These are phyloP conservation scores for Proctacanthus coquilletti DNA, from an alignment of 1,140 invertebrate genomes.

Conservation along the genomic window DNA sequence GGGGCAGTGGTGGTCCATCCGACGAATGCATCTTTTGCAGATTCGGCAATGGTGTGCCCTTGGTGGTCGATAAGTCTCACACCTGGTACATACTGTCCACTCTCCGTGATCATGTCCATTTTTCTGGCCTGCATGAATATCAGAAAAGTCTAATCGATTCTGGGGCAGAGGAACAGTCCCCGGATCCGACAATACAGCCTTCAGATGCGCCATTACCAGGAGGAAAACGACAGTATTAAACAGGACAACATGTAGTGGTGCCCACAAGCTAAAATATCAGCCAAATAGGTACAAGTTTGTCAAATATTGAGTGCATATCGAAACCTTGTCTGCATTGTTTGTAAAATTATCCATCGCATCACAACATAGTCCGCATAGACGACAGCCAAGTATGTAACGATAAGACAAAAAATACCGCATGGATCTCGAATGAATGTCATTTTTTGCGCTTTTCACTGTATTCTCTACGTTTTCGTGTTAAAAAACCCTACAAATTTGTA, in stretches of 20 bases:
- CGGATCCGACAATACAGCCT: constrained; percentile 78
- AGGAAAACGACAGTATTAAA: constrained; percentile 72
- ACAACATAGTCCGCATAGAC: constrained; percentile 87
- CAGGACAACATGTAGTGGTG: constrained; percentile 59
- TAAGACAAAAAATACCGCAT: constrained; percentile 73
- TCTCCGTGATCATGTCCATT: constrained; percentile 43
- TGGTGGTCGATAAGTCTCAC: constrained; percentile 71
- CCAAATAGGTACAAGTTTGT: constrained; percentile 2
- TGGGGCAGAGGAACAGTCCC: constrained; percentile 73
- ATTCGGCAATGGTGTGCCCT: constrained; percentile 80
- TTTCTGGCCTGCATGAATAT: constrained; percentile 48
- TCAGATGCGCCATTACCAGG: constrained; percentile 57
- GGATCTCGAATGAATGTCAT: constrained; percentile 56
- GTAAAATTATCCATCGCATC: constrained; percentile 68
- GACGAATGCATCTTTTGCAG: constrained; percentile 69
- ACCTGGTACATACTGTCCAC: constrained; percentile 74
- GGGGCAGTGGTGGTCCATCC: constrained; percentile 80
- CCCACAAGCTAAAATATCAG: constrained; percentile 59
- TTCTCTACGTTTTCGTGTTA: too few relatives aligned
- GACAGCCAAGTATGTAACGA: constrained; percentile 68
- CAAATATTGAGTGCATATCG: neutral
- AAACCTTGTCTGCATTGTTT: constrained; percentile 66
- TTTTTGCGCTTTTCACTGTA: too few relatives aligned
- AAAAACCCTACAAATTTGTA: too few relatives aligned
- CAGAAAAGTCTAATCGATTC: constrained; percentile 71